phyloP scores from a whole-genome alignment of 2,888 invertebrate species.

The Pandemis corylana region DNA sequence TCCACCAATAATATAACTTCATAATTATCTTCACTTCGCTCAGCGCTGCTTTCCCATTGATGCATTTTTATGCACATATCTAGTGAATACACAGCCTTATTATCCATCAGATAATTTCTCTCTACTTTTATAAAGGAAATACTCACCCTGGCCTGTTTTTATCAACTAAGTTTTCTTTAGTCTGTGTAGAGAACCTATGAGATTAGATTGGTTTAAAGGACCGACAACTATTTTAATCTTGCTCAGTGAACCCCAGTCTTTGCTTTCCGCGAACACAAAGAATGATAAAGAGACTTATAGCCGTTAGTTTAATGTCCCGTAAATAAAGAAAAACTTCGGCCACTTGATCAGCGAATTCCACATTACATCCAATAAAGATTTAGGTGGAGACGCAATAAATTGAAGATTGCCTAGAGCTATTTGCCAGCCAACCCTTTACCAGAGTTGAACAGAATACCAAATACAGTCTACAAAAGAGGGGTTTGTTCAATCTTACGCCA shows the following conservation, averaged over 20 bases:
- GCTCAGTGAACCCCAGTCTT: not conserved
- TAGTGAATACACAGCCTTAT: no score
- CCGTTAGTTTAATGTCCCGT: constrained; percentile 6
- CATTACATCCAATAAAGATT: constrained; percentile 16
- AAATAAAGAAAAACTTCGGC: constrained; percentile 17
- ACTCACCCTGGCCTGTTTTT: not conserved
- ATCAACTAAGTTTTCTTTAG: not conserved
- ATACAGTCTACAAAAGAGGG: constrained; percentile 8
- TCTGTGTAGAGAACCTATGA: not conserved
- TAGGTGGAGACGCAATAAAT: constrained; percentile 27
- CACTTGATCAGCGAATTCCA: constrained; percentile 12
- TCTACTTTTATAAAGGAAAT: not conserved
- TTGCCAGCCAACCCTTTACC: constrained; percentile 18
- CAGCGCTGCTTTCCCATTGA: no score
- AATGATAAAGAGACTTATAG: constrained; percentile 2
- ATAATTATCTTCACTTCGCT: no score
- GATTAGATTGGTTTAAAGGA: not conserved
- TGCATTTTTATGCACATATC: no score
- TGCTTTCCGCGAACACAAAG: not conserved
- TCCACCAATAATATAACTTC: no score
- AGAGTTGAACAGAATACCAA: constrained; percentile 21
- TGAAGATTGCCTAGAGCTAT: constrained; percentile 14
- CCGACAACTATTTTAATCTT: constrained; percentile 2
- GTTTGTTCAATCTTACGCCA: constrained; percentile 4
- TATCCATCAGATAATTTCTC: no score